A percentile compares a stretch with the other conserved stretches of the same genome.
Evolutionary conservation across 1,140 invertebrate genomes (phyloP).

Genomic region (Eulimnadia texana): DNA sequence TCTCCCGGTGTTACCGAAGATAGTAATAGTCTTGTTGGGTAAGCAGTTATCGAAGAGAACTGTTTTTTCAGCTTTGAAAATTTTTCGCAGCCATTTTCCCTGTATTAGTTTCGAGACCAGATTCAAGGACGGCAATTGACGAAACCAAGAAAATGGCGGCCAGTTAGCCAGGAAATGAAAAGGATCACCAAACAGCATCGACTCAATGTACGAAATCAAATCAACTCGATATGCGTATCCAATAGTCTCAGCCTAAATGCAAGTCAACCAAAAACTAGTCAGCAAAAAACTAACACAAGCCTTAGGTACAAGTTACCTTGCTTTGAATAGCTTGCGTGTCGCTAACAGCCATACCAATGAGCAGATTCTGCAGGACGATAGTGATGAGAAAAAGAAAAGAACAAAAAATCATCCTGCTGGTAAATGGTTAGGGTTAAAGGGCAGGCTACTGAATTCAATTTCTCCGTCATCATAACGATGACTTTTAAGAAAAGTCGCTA

Average conservation of each 20-base stretch:
- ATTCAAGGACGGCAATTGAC: slow-evolving; percentile 4
- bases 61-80: slow-evolving; percentile 7
- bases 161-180: slow-evolving; percentile 17
- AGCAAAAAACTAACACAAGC: no score
- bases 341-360: slow-evolving; percentile 65
- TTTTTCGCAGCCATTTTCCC: slow-evolving; percentile 5
- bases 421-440: slow-evolving; percentile 47
- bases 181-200: slow-evolving; percentile 38
- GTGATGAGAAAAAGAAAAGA: slow-evolving; percentile 63
- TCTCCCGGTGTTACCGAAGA: slow-evolving; percentile 3
- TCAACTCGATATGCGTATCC: slow-evolving; percentile 49
- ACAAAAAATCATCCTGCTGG: slow-evolving; percentile 54
- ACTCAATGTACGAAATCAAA: slow-evolving; percentile 54
- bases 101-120: background rate
- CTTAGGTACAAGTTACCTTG: slow-evolving; percentile 21
- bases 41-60: slow-evolving; percentile 12
- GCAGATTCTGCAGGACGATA: slow-evolving; percentile 60
- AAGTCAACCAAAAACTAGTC: background rate
- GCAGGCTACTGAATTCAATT: slow-evolving; percentile 57
- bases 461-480: slow-evolving; percentile 71
- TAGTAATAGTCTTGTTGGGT: slow-evolving; percentile 11
- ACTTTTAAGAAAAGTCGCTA: slow-evolving; percentile 57
- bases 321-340: slow-evolving; percentile 57
- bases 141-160: slow-evolving; percentile 10
- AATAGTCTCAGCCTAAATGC: slow-evolving; percentile 49